Conservation (phyloP, 2,797 vertebrate genomes). For the Limnodromus scolopaceus region DNA sequence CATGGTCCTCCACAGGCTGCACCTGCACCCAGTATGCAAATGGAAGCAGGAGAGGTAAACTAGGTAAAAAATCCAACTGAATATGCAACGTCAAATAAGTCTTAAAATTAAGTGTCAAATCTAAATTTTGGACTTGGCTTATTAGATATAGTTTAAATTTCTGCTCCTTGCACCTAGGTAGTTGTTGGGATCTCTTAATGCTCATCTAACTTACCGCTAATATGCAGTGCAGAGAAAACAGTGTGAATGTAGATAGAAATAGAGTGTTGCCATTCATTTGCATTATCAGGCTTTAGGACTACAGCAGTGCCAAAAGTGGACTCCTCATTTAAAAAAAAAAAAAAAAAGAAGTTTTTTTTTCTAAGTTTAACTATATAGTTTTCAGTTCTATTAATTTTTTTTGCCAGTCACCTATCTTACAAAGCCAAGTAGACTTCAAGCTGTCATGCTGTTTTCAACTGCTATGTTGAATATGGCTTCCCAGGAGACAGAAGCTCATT, state of each 20-base stretch:
- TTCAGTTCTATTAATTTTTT: neutral
- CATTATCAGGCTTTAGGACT: neutral
- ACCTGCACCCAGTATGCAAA: neutral
- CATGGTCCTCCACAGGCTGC: neutral
- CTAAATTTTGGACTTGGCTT: neutral
- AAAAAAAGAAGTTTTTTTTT: neutral
- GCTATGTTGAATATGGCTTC: neutral
- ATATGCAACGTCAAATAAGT: accelerated
- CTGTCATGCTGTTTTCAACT: neutral
- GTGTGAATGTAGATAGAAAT: neutral
- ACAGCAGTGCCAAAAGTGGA: neutral
- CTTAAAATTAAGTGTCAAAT: neutral
- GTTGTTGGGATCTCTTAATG: neutral
- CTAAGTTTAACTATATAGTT: neutral
- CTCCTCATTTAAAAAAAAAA: neutral
- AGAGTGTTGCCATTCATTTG: neutral
- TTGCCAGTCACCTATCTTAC: neutral
- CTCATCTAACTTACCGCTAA: neutral
- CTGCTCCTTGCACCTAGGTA: neutral
- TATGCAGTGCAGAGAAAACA: neutral
- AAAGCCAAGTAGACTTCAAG: neutral
- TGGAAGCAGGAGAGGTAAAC: neutral
- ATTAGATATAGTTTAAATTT: neutral
- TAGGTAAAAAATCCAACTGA: neutral
- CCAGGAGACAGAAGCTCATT: slow-evolving; percentile 14